Evolutionary conservation across 2,797 vertebrate genomes (phyloP).

Genomic region (Hephaestus fuliginosus): DNA sequence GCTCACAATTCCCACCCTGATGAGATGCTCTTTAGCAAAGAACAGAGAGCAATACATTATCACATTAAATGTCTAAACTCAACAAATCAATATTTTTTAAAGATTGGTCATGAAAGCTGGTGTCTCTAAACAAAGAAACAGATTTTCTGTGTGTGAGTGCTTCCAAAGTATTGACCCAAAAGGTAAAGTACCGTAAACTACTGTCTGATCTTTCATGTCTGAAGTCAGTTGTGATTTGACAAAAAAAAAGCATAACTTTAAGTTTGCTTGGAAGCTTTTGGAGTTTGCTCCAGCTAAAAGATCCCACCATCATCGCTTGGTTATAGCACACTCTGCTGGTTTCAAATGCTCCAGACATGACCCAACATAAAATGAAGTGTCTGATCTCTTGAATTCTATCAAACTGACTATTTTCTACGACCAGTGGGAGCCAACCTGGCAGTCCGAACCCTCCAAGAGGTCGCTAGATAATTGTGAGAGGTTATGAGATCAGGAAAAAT

Average conservation of each 20-base stretch:
- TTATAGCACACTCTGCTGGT: conserved; percentile 34
- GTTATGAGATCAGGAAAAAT: too few relatives aligned
- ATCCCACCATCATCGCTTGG: neutral
- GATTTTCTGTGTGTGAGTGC: neutral
- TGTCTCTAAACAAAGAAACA: neutral
- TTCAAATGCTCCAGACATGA: neutral
- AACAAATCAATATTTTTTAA: neutral
- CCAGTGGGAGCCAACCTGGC: too few relatives aligned
- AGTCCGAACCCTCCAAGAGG: too few relatives aligned
- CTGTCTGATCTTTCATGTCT: too few relatives aligned
- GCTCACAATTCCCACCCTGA: neutral
- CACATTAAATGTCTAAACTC: neutral
- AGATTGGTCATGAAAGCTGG: neutral
- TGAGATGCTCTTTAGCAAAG: neutral
- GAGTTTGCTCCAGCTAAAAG: neutral
- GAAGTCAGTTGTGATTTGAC: too few relatives aligned
- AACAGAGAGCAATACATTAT: neutral
- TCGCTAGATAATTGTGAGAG: too few relatives aligned
- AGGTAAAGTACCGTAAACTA: neutral
- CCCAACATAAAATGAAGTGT: too few relatives aligned
- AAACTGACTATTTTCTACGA: too few relatives aligned
- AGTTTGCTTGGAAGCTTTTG: too few relatives aligned
- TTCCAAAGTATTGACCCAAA: neutral
- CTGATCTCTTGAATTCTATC: too few relatives aligned
- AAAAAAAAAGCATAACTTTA: too few relatives aligned